These are phyloP conservation scores for Mirza zaza DNA, from an alignment of 2,113 vertebrate genomes.

Conservation along the genomic window DNA sequence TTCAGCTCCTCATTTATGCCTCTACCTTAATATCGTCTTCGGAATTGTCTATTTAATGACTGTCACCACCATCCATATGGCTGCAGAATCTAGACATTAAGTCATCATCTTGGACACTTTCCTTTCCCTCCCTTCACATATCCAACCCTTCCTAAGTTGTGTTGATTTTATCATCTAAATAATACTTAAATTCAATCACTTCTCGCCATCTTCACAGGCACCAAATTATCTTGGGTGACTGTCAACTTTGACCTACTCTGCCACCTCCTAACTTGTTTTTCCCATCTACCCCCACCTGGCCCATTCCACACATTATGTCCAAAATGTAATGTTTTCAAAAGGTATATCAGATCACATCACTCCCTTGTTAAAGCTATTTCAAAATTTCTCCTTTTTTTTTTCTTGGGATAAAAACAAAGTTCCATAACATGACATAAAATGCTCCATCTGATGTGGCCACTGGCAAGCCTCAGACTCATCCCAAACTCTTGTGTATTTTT, in stretches of 20 bases:
- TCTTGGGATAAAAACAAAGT: not conserved
- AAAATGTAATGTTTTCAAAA: constrained; percentile 4
- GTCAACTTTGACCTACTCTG: not conserved
- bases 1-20: not conserved
- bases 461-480: not conserved
- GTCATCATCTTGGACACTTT: not conserved
- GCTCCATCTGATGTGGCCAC: not conserved
- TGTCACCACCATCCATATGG: not conserved
- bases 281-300: not conserved
- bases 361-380: not conserved
- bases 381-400: not conserved
- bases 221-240: not conserved
- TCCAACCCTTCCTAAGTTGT: not conserved
- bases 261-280: not conserved
- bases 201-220: not conserved
- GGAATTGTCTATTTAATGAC: not conserved
- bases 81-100: not conserved
- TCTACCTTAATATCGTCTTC: not conserved
- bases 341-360: not conserved
- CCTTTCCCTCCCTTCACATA: not conserved
- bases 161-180: not conserved
- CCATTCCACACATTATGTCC: not conserved
- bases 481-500: not conserved
- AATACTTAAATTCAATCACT: not conserved
- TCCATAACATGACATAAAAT: not conserved